Conservation (phyloP, 2,888 invertebrate species). For the Volucella inanis region DNA sequence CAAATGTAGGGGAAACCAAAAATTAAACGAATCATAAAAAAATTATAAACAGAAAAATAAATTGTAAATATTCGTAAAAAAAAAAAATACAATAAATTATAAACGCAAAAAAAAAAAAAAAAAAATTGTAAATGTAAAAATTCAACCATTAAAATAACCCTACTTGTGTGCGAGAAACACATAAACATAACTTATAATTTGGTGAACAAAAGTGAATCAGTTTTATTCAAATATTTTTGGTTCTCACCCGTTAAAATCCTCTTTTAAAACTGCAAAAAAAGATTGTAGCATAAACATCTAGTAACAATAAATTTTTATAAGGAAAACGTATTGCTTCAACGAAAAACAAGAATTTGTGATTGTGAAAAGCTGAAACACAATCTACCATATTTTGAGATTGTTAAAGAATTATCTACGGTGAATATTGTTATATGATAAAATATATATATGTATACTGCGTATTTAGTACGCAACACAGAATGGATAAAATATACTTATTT, state of each 20-base stretch:
- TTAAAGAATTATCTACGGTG: no score
- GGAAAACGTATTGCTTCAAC: no score
- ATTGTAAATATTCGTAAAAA: slow-evolving; percentile 2
- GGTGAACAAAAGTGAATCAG: slow-evolving; percentile 27
- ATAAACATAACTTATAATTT: slow-evolving; percentile 26
- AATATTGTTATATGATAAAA: no score
- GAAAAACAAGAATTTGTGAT: no score
- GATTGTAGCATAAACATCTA: no score
- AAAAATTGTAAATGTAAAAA: no score
- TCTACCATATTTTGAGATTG: no score
- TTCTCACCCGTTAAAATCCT: slow-evolving; percentile 17
- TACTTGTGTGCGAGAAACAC: slow-evolving; percentile 25
- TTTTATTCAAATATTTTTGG: slow-evolving; percentile 9
- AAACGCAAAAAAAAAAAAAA: slow-evolving; percentile 2
- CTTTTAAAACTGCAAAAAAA: not conserved
- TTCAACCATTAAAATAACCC: no score
- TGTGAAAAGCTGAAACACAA: no score
- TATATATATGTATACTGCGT: no score
- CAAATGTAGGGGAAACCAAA: slow-evolving; percentile 47
- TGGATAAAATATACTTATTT: no score
- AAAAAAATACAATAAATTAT: slow-evolving; percentile 12
- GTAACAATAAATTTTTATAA: not conserved
- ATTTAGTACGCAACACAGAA: no score
- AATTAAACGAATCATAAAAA: slow-evolving; percentile 62
- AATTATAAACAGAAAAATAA: slow-evolving; percentile 42